A percentile compares a stretch with the other conserved stretches of the same genome.
phyloP scores from a whole-genome alignment of 2,888 invertebrate species.

The Diabrotica balteata region DNA sequence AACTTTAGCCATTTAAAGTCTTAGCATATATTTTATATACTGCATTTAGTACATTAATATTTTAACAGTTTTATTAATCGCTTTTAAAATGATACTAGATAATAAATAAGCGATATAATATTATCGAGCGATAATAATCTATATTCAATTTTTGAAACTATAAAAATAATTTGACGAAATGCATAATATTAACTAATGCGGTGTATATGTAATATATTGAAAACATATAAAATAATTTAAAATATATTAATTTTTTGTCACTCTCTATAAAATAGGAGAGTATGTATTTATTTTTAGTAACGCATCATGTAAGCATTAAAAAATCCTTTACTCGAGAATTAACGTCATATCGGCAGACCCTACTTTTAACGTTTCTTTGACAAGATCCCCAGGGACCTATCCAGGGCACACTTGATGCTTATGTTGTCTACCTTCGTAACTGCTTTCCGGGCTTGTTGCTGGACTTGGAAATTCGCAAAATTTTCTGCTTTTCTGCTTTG shows the following conservation, averaged over 20 bases:
- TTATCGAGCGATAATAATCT: too few relatives aligned
- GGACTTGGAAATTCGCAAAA: constrained; percentile 3
- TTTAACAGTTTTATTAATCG: too few relatives aligned
- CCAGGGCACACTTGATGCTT: constrained; percentile 18
- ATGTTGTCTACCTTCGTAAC: constrained; percentile 18
- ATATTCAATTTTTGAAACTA: too few relatives aligned
- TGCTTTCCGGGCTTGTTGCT: constrained; percentile 12
- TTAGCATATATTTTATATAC: too few relatives aligned
- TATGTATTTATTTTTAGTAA: too few relatives aligned
- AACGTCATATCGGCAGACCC: constrained; percentile 1
- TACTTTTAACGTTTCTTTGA: constrained; percentile 4
- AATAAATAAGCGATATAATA: too few relatives aligned
- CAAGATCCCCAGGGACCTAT: not conserved
- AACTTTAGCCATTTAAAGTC: too few relatives aligned
- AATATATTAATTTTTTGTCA: not conserved
- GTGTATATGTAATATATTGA: not conserved
- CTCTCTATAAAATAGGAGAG: too few relatives aligned
- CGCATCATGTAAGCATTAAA: not conserved
- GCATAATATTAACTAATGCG: too few relatives aligned
- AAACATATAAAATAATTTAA: not conserved
- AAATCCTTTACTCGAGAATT: not conserved
- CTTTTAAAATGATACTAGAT: too few relatives aligned
- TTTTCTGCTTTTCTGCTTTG: not conserved
- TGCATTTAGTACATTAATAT: too few relatives aligned
- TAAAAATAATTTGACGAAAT: too few relatives aligned